Conservation (phyloP, 2,797 vertebrate genomes). For the Falco rusticolus region DNA sequence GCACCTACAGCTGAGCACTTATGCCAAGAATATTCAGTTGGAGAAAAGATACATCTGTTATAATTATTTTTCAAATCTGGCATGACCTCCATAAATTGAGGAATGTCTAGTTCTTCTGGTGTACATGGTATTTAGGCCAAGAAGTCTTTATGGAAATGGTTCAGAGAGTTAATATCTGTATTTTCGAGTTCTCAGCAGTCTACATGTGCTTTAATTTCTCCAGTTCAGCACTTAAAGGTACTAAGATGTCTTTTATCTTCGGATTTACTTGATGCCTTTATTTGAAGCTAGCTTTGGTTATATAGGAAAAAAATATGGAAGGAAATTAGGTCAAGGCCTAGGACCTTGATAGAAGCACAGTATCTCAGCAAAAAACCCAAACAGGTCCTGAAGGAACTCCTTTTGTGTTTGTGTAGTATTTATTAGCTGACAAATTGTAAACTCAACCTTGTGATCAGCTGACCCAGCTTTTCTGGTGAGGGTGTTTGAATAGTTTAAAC, state of each 20-base stretch:
- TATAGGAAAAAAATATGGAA: accelerated
- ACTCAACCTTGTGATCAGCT: neutral
- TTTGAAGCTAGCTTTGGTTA: neutral
- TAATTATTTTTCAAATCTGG: neutral
- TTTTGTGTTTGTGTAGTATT: neutral
- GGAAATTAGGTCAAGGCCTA: neutral
- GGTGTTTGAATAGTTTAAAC: neutral
- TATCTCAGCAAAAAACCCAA: neutral
- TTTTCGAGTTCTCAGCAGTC: neutral
- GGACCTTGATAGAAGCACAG: neutral
- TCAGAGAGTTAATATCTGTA: neutral
- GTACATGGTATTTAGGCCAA: neutral
- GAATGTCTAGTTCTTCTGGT: neutral
- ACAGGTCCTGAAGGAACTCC: neutral
- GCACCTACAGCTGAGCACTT: neutral
- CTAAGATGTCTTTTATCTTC: neutral
- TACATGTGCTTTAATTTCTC: neutral
- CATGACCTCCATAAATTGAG: neutral
- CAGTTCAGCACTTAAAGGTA: neutral
- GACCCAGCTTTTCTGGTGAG: neutral
- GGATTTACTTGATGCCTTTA: neutral
- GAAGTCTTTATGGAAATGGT: neutral
- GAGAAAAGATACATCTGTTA: neutral
- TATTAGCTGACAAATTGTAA: neutral
- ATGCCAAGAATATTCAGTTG: neutral